Evolutionary conservation across 2,113 vertebrate genomes (phyloP).

Genomic region (Phylloscopus whistleri): DNA sequence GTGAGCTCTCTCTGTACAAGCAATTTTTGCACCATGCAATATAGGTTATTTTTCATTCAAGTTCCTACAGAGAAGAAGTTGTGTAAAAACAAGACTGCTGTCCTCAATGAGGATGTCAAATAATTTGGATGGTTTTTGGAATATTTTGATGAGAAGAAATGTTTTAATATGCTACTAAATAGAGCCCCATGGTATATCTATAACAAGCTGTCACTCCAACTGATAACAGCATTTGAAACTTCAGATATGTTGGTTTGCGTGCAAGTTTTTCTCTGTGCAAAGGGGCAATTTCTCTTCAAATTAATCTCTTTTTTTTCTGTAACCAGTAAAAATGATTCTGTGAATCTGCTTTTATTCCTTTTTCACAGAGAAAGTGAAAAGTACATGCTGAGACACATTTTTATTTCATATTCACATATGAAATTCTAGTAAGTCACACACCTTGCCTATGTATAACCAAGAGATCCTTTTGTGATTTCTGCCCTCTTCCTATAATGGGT

Average conservation of each 20-base stretch:
- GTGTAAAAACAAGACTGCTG: neutral
- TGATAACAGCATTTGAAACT: neutral
- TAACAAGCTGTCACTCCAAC: neutral
- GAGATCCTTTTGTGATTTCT: neutral
- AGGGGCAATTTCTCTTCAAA: neutral
- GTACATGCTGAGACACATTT: neutral
- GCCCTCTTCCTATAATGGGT: neutral
- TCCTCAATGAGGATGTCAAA: neutral
- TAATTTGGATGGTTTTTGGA: neutral
- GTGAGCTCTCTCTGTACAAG: accelerated
- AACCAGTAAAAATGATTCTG: neutral
- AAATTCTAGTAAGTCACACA: neutral
- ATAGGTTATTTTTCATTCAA: neutral
- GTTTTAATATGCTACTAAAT: neutral
- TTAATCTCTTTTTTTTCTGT: neutral
- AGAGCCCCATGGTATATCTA: neutral
- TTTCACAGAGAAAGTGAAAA: neutral
- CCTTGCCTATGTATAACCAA: neutral
- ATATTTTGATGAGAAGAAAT: neutral
- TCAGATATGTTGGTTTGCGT: neutral
- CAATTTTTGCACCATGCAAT: neutral
- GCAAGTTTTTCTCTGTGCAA: neutral
- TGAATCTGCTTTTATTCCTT: neutral
- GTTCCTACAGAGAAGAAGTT: neutral
- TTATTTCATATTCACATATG: neutral